A percentile compares a stretch with the other conserved stretches of the same genome.
These are phyloP conservation scores for Brachionus sp. DNA, from an alignment of 1,140 invertebrate genomes.

Conservation along the genomic window DNA sequence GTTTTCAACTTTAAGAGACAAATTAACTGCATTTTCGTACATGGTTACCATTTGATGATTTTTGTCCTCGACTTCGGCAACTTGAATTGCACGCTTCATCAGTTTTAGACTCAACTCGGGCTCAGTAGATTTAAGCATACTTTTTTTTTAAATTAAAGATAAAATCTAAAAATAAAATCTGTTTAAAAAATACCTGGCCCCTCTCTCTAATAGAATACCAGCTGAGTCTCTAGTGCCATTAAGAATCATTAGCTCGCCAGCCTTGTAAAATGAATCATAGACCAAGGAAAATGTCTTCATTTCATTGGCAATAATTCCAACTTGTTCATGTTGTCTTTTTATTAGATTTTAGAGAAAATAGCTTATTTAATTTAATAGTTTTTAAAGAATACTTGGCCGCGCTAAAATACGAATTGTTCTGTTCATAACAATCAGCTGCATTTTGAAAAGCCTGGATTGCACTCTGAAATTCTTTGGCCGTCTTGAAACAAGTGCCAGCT, in stretches of 20 bases:
- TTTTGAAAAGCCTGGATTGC: slow-evolving; percentile 20
- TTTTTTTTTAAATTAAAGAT: background rate
- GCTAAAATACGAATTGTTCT: slow-evolving; percentile 15
- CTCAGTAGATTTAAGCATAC: slow-evolving; percentile 3
- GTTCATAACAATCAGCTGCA: slow-evolving; percentile 11
- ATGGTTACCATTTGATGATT: background rate
- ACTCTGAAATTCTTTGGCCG: slow-evolving; percentile 35
- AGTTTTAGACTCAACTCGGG: slow-evolving; percentile 14
- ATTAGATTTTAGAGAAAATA: background rate
- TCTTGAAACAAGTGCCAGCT: slow-evolving; percentile 37
- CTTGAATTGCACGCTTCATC: background rate
- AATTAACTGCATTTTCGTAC: slow-evolving; percentile 28
- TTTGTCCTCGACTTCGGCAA: slow-evolving; percentile 36
- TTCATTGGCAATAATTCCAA: slow-evolving; percentile 15
- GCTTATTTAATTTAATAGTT: background rate
- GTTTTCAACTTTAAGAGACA: background rate
- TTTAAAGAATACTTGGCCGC: slow-evolving; percentile 23
- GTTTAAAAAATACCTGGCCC: background rate
- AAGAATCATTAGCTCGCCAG: slow-evolving; percentile 17
- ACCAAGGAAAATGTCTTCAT: background rate
- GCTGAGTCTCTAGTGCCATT: slow-evolving; percentile 37
- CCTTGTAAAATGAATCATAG: slow-evolving; percentile 6
- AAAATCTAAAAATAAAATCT: background rate
- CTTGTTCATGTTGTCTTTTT: slow-evolving; percentile 32
- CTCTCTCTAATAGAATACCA: slow-evolving; percentile 19